Percentiles rank a stretch among this genome's conserved stretches.
Conservation (phyloP, 1,140 invertebrate species). For the Drosophila nigrodunni region DNA sequence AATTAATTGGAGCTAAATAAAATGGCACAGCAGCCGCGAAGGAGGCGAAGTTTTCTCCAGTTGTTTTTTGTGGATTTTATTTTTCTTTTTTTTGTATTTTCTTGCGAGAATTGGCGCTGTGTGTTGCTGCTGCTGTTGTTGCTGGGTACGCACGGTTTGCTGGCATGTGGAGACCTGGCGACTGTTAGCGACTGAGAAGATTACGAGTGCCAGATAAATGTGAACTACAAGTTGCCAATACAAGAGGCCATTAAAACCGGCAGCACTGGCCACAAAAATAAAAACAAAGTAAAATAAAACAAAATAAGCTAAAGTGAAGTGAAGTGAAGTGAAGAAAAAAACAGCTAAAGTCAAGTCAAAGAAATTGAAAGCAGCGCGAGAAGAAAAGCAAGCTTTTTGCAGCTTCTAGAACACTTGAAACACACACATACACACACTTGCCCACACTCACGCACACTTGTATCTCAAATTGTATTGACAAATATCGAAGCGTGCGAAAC, state of each 20-base stretch:
- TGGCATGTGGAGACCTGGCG: constrained; percentile 32
- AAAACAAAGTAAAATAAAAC: constrained; percentile 25
- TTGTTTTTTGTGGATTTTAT: constrained; percentile 34
- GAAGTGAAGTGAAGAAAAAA: constrained; percentile 23
- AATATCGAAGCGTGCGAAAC: constrained; percentile 79
- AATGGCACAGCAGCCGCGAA: constrained; percentile 76
- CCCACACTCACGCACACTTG: constrained; percentile 12
- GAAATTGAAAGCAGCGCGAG: constrained; percentile 63
- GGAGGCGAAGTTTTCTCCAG: constrained; percentile 20
- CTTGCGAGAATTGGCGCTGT: constrained; percentile 32
- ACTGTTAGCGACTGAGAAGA: constrained; percentile 57
- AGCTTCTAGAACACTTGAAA: constrained; percentile 35
- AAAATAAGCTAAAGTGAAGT: constrained; percentile 10
- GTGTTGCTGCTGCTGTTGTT: constrained; percentile 36
- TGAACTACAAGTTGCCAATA: constrained; percentile 84
- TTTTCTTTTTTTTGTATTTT: constrained; percentile 58
- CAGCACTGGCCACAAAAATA: constrained; percentile 48
- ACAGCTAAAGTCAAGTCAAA: constrained; percentile 43
- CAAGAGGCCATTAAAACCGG: constrained; percentile 80
- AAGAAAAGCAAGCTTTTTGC: constrained; percentile 37
- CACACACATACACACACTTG: not conserved
- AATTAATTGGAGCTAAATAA: constrained; percentile 85
- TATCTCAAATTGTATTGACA: constrained; percentile 73
- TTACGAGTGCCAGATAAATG: constrained; percentile 82
- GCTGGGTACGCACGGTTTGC: constrained; percentile 63